phyloP scores from a whole-genome alignment of 1,140 invertebrate species.

The Augochlora pura region DNA sequence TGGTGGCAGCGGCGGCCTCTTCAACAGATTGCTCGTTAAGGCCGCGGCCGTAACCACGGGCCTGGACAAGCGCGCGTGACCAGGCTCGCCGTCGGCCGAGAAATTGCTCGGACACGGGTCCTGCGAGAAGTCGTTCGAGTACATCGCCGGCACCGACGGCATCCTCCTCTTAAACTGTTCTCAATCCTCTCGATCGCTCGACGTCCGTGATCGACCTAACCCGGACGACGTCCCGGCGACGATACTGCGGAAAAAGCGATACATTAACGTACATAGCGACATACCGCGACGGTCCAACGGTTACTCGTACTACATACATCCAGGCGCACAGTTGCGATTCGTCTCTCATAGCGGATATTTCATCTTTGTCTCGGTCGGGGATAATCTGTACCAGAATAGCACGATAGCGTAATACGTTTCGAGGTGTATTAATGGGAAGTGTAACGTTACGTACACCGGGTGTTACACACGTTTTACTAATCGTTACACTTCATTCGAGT shows the following conservation, averaged over 20 bases:
- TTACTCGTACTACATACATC: not conserved
- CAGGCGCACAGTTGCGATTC: not conserved
- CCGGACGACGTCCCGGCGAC: not conserved
- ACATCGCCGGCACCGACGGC: conserved; percentile 62
- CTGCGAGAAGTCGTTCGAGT: conserved; percentile 21
- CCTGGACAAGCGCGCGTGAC: not conserved
- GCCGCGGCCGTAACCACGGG: not conserved
- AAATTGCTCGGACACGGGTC: not conserved
- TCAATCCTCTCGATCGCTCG: not conserved
- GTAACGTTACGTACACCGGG: no score
- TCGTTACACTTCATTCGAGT: not conserved
- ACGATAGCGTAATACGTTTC: not conserved
- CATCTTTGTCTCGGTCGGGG: not conserved
- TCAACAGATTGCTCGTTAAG: not conserved
- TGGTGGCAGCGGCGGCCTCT: conserved; percentile 55
- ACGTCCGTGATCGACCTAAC: not conserved
- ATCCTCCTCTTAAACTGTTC: conserved; percentile 35
- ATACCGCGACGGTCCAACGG: not conserved
- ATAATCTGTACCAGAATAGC: not conserved
- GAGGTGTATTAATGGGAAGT: not conserved
- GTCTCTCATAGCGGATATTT: not conserved
- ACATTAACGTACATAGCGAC: not conserved
- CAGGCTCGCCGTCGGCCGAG: not conserved
- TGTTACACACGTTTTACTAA: not conserved
- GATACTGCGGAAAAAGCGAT: not conserved